Percentiles rank a stretch among this genome's conserved stretches.
Conservation (phyloP, 2,113 vertebrate genomes). For the Hemichromis elongatus region DNA sequence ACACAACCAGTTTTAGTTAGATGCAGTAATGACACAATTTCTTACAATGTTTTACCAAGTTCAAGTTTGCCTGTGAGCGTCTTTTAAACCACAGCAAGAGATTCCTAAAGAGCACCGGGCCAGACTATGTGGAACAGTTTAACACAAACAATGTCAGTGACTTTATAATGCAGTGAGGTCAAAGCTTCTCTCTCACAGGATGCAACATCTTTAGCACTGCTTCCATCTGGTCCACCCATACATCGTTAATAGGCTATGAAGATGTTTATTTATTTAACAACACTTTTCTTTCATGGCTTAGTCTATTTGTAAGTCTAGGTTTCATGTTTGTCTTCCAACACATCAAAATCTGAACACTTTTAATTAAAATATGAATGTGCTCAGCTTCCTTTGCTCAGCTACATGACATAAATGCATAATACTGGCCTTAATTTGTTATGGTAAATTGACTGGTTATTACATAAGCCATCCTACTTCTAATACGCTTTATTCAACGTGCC, state of each 20-base stretch:
- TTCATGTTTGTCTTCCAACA: background rate
- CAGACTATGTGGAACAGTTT: background rate
- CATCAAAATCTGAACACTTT: background rate
- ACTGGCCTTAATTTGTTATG: background rate
- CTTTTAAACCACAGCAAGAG: background rate
- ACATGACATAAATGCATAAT: background rate
- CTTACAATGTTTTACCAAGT: background rate
- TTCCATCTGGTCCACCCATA: background rate
- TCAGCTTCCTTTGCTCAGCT: background rate
- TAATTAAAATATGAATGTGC: background rate
- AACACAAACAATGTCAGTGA: background rate
- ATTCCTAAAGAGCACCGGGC: background rate
- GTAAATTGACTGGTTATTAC: background rate
- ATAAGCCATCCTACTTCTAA: background rate
- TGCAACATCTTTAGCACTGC: background rate
- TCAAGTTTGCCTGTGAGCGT: background rate
- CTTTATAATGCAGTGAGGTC: background rate
- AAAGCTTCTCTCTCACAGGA: background rate
- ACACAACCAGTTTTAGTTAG: background rate
- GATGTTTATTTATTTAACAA: background rate
- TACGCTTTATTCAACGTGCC: background rate
- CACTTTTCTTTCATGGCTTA: background rate
- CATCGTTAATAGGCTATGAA: background rate
- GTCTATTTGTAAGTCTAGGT: background rate
- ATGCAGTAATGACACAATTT: background rate